phyloP scores from a whole-genome alignment of 2,888 invertebrate genomes.

The Euclidia mi region DNA sequence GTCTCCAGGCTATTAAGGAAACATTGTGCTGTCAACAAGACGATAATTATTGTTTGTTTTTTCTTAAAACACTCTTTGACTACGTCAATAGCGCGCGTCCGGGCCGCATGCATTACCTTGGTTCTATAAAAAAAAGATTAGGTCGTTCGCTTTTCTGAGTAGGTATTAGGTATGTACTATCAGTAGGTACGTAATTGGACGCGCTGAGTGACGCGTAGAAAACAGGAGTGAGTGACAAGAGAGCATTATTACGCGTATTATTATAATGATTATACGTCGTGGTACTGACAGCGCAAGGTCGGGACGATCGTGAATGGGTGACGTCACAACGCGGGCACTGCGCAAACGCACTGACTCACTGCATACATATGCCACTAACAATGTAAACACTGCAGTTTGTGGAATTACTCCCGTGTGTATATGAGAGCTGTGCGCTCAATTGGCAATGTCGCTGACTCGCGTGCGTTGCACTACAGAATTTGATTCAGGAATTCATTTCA shows the following conservation, averaged over 20 bases:
- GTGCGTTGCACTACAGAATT: too few species aligned
- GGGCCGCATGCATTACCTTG: too few species aligned
- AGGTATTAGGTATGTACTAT: too few species aligned
- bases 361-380: slow-evolving; percentile 3
- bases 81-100: too few species aligned
- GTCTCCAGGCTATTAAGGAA: too few species aligned
- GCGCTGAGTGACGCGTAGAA: not conserved
- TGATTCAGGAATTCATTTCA: too few species aligned
- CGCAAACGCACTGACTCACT: slow-evolving; percentile 9
- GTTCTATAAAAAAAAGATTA: too few species aligned
- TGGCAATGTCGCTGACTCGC: not conserved
- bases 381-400: slow-evolving; percentile 10
- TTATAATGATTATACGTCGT: slow-evolving; percentile 6
- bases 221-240: not conserved
- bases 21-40: too few species aligned
- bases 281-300: slow-evolving; percentile 16
- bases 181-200: too few species aligned
- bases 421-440: not conserved
- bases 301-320: slow-evolving; percentile 14
- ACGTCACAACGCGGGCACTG: slow-evolving; percentile 3
- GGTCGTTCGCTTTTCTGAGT: too few species aligned
- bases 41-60: too few species aligned
- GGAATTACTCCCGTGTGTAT: not conserved
- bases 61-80: too few species aligned
- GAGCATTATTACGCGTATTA: not conserved